Percentiles rank a stretch among this genome's conserved stretches.
phyloP scores from a whole-genome alignment of 2,797 vertebrate genomes.

The Toxotes lorentzi region DNA sequence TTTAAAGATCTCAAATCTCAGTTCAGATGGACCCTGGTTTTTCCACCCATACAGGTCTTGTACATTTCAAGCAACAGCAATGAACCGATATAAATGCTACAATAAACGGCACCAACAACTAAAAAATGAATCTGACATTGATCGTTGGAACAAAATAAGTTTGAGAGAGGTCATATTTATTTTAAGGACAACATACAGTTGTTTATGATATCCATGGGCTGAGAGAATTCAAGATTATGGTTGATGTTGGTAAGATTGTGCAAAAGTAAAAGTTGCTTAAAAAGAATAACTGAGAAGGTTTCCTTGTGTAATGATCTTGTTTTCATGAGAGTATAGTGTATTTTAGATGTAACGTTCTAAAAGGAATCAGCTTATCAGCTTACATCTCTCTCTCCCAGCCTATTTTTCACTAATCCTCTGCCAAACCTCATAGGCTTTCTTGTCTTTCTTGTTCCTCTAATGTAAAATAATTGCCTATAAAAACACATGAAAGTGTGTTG shows the following conservation, averaged over 20 bases:
- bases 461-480: constrained; percentile 44
- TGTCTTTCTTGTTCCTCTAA: constrained; percentile 14
- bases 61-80: constrained; percentile 1
- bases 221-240: no score
- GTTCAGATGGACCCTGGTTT: neutral
- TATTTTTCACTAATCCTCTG: neutral
- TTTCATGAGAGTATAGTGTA: neutral
- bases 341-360: neutral
- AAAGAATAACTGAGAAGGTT: neutral
- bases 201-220: no score
- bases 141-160: neutral
- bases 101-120: neutral
- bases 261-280: neutral
- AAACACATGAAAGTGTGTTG: constrained; percentile 37
- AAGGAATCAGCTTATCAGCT: neutral
- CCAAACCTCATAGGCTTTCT: constrained; percentile 5
- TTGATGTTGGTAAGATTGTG: neutral
- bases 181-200: no score
- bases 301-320: neutral
- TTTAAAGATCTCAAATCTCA: neutral
- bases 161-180: neutral
- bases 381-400: neutral
- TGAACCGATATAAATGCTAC: neutral
- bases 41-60: no score
- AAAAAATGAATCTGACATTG: neutral